Evolutionary conservation across 1,140 invertebrate species (phyloP), one percentile per base, ranked within the genome.

Genomic region (Melitaea cinxia): DNA sequence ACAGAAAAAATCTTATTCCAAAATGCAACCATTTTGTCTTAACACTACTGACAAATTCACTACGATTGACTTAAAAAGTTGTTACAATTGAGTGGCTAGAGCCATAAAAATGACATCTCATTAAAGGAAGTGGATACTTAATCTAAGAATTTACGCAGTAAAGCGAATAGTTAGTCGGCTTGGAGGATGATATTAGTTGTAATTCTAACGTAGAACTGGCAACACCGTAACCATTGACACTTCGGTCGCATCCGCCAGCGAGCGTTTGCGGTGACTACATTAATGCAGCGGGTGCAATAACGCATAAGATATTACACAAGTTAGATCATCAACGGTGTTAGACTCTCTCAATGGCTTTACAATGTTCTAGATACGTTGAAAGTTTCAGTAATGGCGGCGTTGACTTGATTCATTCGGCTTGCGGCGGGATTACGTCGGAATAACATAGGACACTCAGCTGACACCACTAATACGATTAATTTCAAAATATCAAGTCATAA

Each of bases 281-380:
- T 85, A 83, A 80, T 80, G 79, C 82, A 80, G 71, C 52, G 52
- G 67, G 63, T 53, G 77, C 79, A 72, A 83, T 83, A 83, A 82
- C 73, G 70, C 70, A 55, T 78, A 79, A 68, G 68, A 61, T 81
- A 86, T 76, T 60, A 61, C 71, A 37, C 66, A 85, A 85, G 77
- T 85, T 85, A 59, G 75, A 72, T 82, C 78, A 79, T 83, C 83
- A 83, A 69, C 68, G 75, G 67, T 62, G 72, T 75, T 73, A 70
- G 68, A 59, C 65, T 65, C 60, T 72, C 75, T 65, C 73, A 77
- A 80, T 77, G 75, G 77, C 73, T 70, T 66, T 62, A 65, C 65
- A 73, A 70, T 70, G 69, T 71, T 72, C 72, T 68, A 68, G 68
- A 70, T 71, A 73, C 61, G 71, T 59, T 73, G 66, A 68, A 80